These are phyloP conservation scores for Anguilla obscura DNA, from an alignment of 2,797 vertebrate species.

Conservation along the genomic window DNA sequence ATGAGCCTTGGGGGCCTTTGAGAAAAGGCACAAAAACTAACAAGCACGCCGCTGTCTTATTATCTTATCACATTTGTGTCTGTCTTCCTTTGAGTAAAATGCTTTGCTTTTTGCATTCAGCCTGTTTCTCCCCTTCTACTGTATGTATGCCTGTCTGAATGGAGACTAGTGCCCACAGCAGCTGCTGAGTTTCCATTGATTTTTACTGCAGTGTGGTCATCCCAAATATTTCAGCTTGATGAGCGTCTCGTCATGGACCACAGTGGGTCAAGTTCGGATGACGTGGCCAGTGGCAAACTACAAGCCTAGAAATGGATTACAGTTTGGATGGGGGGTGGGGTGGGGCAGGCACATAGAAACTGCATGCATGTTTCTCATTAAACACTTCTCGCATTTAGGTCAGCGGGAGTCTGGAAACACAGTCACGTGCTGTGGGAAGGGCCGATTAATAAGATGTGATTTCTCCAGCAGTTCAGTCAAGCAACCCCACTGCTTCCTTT, in stretches of 20 bases:
- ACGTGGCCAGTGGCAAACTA: neutral
- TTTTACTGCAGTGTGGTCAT: neutral
- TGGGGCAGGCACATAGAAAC: neutral
- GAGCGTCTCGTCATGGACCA: neutral
- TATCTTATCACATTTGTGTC: neutral
- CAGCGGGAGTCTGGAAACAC: neutral
- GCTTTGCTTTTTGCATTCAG: neutral
- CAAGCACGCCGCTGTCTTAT: conserved; percentile 38
- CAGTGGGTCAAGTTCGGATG: neutral
- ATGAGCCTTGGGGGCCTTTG: conserved; percentile 55
- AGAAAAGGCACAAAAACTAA: conserved; percentile 59
- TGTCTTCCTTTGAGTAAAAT: conserved; percentile 2
- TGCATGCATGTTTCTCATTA: neutral
- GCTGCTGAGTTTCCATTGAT: neutral
- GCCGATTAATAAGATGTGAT: neutral
- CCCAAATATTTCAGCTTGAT: neutral
- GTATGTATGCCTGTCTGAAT: neutral
- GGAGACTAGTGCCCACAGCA: neutral
- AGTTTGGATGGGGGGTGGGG: neutral
- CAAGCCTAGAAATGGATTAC: neutral
- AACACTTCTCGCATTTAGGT: neutral
- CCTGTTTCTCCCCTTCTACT: neutral
- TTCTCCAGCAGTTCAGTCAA: neutral
- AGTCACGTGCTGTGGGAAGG: neutral
- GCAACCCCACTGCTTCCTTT: conserved; percentile 48